Conservation (phyloP, 2,888 invertebrate genomes). For the Heliconius ethilla region DNA sequence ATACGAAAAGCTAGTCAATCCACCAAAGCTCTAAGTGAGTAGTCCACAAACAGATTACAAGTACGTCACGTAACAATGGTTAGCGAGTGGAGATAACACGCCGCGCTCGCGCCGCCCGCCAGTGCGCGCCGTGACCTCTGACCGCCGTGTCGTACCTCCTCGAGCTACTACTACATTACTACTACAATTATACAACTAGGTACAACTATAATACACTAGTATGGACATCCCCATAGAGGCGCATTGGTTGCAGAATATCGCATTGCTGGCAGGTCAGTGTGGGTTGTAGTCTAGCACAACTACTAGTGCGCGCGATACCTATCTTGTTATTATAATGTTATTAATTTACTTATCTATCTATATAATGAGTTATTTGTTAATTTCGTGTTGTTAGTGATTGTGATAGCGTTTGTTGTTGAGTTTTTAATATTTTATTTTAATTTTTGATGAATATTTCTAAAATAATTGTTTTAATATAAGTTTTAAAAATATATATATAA, state of each 20-base stretch:
- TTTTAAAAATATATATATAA: too few relatives aligned
- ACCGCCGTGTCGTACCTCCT: slow-evolving; percentile 59
- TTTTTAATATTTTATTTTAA: background rate
- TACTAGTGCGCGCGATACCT: too few relatives aligned
- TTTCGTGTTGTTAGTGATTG: background rate
- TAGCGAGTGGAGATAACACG: slow-evolving; percentile 64
- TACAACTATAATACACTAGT: background rate
- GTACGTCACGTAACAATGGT: slow-evolving; percentile 35
- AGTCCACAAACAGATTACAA: background rate
- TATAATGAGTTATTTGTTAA: background rate
- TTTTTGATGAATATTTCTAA: background rate
- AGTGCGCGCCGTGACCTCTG: slow-evolving; percentile 70
- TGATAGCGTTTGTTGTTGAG: background rate
- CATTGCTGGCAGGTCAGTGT: slow-evolving; percentile 49
- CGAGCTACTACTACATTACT: slow-evolving; percentile 20
- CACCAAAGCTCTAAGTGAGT: background rate
- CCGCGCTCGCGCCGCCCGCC: slow-evolving; percentile 49
- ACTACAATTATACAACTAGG: slow-evolving; percentile 32
- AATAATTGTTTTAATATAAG: too few relatives aligned
- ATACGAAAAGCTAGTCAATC: background rate
- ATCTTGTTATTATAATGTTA: background rate
- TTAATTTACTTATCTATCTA: slow-evolving; percentile 1
- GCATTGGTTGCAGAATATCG: slow-evolving; percentile 63
- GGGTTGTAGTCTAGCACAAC: background rate
- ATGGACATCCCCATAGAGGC: slow-evolving; percentile 60